These are phyloP conservation scores for Cliona cf. orientalis DNA, from an alignment of 37 sponge, comb jelly and placozoan species.

Conservation along the genomic window DNA sequence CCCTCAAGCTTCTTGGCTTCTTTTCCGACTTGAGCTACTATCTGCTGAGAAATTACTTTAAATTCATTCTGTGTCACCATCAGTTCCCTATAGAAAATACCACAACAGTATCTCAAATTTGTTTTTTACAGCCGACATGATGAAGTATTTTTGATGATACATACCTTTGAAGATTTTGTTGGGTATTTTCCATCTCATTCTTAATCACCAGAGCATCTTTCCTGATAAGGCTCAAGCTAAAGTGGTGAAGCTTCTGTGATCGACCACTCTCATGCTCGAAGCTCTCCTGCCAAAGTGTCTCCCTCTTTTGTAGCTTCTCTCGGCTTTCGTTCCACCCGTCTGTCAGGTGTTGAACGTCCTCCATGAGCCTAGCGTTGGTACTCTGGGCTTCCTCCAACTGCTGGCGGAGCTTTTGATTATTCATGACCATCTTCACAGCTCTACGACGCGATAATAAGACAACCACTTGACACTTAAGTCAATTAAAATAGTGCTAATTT, in stretches of 20 bases:
- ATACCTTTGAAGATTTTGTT: slow-evolving; percentile 16
- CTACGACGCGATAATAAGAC: slow-evolving; percentile 21
- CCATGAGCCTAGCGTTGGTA: slow-evolving; percentile 31
- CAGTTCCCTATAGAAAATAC: slow-evolving; percentile 25
- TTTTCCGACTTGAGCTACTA: not conserved
- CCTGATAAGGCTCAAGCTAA: not conserved
- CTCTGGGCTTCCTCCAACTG: slow-evolving; percentile 54
- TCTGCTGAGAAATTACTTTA: slow-evolving; percentile 18
- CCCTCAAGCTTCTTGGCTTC: not conserved
- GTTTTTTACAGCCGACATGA: not conserved
- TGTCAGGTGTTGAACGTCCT: slow-evolving; percentile 54
- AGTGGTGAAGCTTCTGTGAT: slow-evolving; percentile 2
- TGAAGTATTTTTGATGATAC: not conserved
- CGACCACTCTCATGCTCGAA: not conserved
- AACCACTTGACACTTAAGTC: no score
- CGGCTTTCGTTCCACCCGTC: slow-evolving; percentile 29
- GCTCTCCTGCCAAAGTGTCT: slow-evolving; percentile 31
- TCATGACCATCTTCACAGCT: slow-evolving; percentile 23
- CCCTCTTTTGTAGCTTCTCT: slow-evolving; percentile 30
- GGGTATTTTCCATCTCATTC: not conserved
- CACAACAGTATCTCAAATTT: not conserved
- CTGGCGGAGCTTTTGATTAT: slow-evolving; percentile 40
- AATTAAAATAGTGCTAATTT: not conserved
- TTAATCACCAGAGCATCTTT: not conserved
- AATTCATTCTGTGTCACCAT: not conserved